Conservation (phyloP, 1,140 invertebrate species). For the Cotesia chilonis region DNA sequence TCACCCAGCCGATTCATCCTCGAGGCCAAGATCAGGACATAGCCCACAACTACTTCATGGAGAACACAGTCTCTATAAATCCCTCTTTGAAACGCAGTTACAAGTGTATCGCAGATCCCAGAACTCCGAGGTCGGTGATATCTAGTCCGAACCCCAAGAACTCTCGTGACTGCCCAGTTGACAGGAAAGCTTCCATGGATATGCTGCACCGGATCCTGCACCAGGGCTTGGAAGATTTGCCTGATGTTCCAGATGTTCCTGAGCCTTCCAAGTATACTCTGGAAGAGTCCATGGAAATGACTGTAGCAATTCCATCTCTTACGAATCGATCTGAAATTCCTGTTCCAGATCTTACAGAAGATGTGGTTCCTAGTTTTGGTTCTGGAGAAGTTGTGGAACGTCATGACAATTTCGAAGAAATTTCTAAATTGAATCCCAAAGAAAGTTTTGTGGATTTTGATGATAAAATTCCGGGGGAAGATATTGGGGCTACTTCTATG, state of each 20-base stretch:
- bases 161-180: neutral
- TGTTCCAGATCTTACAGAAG: neutral
- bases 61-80: constrained; percentile 9
- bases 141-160: neutral
- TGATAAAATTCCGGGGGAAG: neutral
- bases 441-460: neutral
- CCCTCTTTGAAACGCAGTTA: constrained; percentile 21
- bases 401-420: no score
- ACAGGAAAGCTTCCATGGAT: neutral
- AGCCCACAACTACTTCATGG: constrained; percentile 30
- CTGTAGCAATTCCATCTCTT: neutral
- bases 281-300: constrained; percentile 24
- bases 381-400: neutral
- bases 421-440: no score
- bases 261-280: neutral
- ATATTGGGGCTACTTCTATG: neutral
- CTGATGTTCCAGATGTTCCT: neutral
- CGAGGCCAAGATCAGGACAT: neutral
- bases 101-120: neutral
- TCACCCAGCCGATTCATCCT: neutral
- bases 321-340: neutral
- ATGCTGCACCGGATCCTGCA: constrained; percentile 1
- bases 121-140: neutral
- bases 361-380: neutral
- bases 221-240: neutral